Base-by-base conservation (phyloP, 2,888 invertebrate species). In the Allygus modestus region DNA sequence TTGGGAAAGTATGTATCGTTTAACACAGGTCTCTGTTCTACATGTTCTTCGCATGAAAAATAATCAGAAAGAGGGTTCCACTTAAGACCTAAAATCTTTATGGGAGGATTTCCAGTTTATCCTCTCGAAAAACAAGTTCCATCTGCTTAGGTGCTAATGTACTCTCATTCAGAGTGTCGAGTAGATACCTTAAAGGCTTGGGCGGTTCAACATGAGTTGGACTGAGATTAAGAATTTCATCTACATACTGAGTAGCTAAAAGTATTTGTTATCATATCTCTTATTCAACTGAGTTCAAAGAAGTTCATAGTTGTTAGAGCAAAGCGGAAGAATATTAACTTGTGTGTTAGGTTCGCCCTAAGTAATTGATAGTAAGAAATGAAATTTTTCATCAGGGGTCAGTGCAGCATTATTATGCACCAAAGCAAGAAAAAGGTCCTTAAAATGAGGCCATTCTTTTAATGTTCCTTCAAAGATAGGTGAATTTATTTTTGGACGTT, bases 1-100 rank as follows among this genome's bases (percentile, higher is more conserved):
- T 11, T 86, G 86, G 1, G 87, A 87, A 17, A 88, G 73, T 7
- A 89, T 84, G 20, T 71, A 83, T 15, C 88, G 84, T 84, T 89
- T 88, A 0, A 87, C 87, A 12, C 73, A 0, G 23, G 11, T 12
- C 17, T 1, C 11, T 61, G 11, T 23, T 11, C 20, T 23, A n/a
- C 12, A 23, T 23, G 61, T 23, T 54, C 69, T 12, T 58, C 41
- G 58, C 81, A 85, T 2, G 81, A 71, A 37, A 85, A 85, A 15
- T 46, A 41, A 65, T 85, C 84, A 51, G 61, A 31, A 17, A n/a
- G 15, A 17, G 85, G 84, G 7, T 41, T 15, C 85, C 85, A 85
- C 20, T 83, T 61, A 12, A 85, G 69, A 4, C 82, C 85, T 17
- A 85, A 61, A 31, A 85, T 51, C 37, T 85, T 84, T 17, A 79